Conservation (phyloP, 1,140 invertebrate species). For the Dendroctonus valens region DNA sequence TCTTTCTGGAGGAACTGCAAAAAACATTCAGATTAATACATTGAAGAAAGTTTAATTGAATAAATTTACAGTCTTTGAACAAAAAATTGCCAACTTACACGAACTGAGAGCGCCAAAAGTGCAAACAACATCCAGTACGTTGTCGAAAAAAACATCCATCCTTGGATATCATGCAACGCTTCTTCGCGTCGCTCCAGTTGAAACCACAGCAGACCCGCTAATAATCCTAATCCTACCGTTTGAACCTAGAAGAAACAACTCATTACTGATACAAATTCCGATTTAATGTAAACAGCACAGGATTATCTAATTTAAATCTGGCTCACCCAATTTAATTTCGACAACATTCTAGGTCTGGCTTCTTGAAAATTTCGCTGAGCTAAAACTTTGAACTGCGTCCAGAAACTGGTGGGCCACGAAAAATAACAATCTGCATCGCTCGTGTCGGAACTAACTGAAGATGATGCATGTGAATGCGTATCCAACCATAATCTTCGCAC, state of each 20-base stretch:
- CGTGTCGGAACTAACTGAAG: constrained; percentile 60
- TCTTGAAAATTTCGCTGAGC: constrained; percentile 79
- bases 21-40: not conserved
- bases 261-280: not conserved
- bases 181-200: constrained; percentile 73
- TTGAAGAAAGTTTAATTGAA: not conserved
- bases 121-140: constrained; percentile 87
- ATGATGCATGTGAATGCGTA: constrained; percentile 70
- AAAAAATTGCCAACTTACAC: constrained; percentile 47
- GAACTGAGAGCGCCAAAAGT: constrained; percentile 75
- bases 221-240: constrained; percentile 67
- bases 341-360: constrained; percentile 74
- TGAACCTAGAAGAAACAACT: constrained; percentile 54
- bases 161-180: constrained; percentile 76
- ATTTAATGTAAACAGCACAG: not conserved
- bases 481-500: constrained; percentile 71
- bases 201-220: constrained; percentile 80
- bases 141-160: constrained; percentile 85
- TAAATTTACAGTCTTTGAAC: not conserved
- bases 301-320: not conserved
- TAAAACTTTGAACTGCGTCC: constrained; percentile 77
- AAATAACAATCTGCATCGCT: constrained; percentile 49
- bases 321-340: constrained; percentile 70
- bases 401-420: constrained; percentile 79
- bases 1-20: constrained; percentile 73